phyloP scores from a whole-genome alignment of 2,113 vertebrate genomes.

The Neopipo cinnamomea region DNA sequence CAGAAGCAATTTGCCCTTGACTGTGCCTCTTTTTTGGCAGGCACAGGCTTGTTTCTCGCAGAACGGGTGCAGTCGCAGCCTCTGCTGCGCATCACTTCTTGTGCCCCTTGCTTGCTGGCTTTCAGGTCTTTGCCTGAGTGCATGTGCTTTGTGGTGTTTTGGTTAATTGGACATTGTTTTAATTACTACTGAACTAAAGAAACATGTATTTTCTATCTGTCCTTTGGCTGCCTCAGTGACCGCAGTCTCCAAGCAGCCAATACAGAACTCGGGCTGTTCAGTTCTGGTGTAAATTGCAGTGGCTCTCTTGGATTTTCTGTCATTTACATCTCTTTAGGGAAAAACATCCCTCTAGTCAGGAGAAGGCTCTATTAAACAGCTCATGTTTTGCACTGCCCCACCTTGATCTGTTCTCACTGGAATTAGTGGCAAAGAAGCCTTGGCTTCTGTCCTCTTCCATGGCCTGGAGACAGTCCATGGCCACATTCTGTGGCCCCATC shows the following conservation, averaged over 20 bases:
- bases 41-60: background rate
- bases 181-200: conserved; percentile 19
- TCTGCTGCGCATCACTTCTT: background rate
- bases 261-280: background rate
- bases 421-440: background rate
- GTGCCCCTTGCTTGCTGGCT: background rate
- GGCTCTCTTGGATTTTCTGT: background rate
- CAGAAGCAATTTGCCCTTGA: background rate
- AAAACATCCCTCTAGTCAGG: background rate
- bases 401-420: background rate
- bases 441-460: background rate
- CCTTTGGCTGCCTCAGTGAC: background rate
- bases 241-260: background rate
- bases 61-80: background rate
- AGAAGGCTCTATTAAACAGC: background rate
- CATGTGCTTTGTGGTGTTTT: background rate
- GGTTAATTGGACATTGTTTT: conserved; percentile 44
- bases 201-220: background rate
- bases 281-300: background rate
- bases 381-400: background rate
- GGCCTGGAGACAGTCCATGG: background rate
- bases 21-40: conserved; percentile 45
- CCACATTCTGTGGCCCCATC: rapidly evolving
- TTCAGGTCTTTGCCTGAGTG: background rate
- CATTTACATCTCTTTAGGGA: background rate